Evolutionary conservation across 2,797 vertebrate genomes (phyloP), one percentile per base, ranked within the genome.

Genomic region (Pteronotus mesoamericanus): DNA sequence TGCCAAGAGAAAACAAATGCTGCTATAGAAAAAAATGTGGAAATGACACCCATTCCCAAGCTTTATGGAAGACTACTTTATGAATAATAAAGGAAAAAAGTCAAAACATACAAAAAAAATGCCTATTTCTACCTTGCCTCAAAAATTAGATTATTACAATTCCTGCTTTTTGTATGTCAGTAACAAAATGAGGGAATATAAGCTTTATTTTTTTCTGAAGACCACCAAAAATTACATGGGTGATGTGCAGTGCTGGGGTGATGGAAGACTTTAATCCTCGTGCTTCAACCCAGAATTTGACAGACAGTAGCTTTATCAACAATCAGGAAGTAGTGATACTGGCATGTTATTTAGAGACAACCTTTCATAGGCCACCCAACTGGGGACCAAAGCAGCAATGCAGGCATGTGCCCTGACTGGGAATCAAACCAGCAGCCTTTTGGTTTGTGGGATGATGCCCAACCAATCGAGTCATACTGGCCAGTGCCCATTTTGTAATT

Each of bases 61-160:
- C 29, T 59, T 77, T 68, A 46, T 29, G 72, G 72, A 61, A 89
- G 18, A 48, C 59, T 22, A 10, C 57, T 89, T 91, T 78, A 39
- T 61, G 94, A 91, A 90, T n/a, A 78, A 61, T 51, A 68, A 6
- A 29, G 26, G 46, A 75, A 77, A 48, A 87, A 18, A 88, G 32
- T 12, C 37, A 80, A 68, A 48, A 21, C 32, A 64, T 39, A 79
- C n/a, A 5, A 4, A 4, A 69, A 92, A 78, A 91, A 74, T 12
- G 34, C 46, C 12, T n/a, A 59, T 78, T 89, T 78, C 51, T 85
- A 91, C 2, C 46, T 61, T 61, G 80, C 16, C 6, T 74, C 69
- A 51, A 92, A 95, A 80, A 69, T 44, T n/a, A 86, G 34, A 90
- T 91, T 61, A 94, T 72, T 80, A 87, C 1, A 83, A 80, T 66